Evolutionary conservation across 1,140 invertebrate species (phyloP).

Genomic region (Latrodectus geometricus): DNA sequence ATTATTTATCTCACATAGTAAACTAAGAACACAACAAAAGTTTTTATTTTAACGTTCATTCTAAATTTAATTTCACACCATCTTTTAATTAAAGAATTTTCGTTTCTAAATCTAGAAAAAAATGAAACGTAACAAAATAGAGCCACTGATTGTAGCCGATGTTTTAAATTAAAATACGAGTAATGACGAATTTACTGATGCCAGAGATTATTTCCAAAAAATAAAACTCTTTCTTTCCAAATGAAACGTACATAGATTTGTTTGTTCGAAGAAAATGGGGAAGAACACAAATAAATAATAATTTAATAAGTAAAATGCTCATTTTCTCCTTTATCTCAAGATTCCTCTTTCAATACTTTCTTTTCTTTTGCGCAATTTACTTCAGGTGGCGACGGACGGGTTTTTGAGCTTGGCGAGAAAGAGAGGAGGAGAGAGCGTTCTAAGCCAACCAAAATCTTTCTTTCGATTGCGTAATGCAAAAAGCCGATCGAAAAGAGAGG

Average conservation of each 20-base stretch:
- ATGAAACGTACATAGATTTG: slow-evolving; percentile 6
- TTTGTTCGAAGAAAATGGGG: slow-evolving; percentile 15
- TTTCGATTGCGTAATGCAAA: slow-evolving; percentile 39
- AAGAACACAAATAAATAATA: background rate
- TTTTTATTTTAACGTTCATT: too few relatives aligned
- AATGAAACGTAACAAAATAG: background rate
- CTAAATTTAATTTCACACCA: too few relatives aligned
- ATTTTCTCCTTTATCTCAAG: too few relatives aligned
- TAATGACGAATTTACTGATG: background rate
- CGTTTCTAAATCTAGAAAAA: background rate
- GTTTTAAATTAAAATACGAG: slow-evolving; percentile 48
- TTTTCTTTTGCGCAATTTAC: background rate
- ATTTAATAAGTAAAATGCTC: too few relatives aligned
- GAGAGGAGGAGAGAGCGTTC: slow-evolving; percentile 2
- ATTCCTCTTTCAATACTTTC: background rate
- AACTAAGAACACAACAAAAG: too few relatives aligned
- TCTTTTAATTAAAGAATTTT: too few relatives aligned
- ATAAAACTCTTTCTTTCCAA: slow-evolving; percentile 15
- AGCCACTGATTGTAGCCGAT: slow-evolving; percentile 14
- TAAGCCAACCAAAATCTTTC: slow-evolving; percentile 40
- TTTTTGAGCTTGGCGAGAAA: too few relatives aligned
- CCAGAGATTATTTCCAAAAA: slow-evolving; percentile 8
- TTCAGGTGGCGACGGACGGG: too few relatives aligned
- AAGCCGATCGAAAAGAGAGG: slow-evolving; percentile 25
- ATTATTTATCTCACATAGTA: too few relatives aligned